phyloP scores from a whole-genome alignment of 2,113 vertebrate genomes.

The Gallinago media region DNA sequence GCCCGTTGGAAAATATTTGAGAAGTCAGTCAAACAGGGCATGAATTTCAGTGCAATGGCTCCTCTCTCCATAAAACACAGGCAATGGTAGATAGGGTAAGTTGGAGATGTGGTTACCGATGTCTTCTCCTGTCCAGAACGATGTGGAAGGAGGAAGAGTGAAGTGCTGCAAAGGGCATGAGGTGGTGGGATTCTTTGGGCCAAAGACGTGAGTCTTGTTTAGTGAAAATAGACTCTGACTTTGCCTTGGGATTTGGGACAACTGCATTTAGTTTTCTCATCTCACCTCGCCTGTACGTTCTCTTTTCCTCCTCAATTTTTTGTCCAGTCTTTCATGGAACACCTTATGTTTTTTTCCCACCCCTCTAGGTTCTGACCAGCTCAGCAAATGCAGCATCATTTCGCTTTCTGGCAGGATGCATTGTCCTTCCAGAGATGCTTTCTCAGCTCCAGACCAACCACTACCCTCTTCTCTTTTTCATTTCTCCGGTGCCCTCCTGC shows the following conservation, averaged over 20 bases:
- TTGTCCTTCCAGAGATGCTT: neutral
- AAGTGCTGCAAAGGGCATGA: rapidly evolving
- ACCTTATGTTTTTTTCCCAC: neutral
- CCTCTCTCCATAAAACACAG: neutral
- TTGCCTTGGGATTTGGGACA: neutral
- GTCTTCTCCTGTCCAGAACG: neutral
- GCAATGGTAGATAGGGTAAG: rapidly evolving
- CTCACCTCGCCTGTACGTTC: rapidly evolving
- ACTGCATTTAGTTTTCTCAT: too few species aligned
- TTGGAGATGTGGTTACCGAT: rapidly evolving
- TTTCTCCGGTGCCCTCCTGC: rapidly evolving
- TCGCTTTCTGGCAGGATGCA: rapidly evolving
- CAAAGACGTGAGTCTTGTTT: rapidly evolving
- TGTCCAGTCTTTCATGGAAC: neutral
- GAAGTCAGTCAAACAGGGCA: neutral
- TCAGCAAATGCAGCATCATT: rapidly evolving
- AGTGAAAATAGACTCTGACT: neutral
- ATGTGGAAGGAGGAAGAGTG: neutral
- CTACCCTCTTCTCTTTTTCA: neutral
- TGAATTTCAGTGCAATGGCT: neutral
- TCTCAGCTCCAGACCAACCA: neutral
- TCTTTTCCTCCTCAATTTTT: neutral
- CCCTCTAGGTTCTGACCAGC: neutral
- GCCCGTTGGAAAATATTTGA: neutral
- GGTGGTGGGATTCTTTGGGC: neutral